phyloP scores from a whole-genome alignment of 2,888 invertebrate species.

The Cylloceria caligata region DNA sequence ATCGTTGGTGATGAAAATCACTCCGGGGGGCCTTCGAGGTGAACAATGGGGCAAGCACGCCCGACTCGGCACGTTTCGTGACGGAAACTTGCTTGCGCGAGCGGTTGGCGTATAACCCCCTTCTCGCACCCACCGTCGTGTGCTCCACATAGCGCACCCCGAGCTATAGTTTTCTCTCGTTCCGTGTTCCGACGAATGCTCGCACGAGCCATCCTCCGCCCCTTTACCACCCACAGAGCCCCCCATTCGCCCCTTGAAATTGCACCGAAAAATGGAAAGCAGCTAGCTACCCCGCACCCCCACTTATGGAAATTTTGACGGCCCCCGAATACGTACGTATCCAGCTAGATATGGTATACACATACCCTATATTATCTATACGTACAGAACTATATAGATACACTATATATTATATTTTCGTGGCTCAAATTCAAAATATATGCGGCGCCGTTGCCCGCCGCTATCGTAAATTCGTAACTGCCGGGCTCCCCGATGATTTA shows the following conservation, averaged over 20 bases:
- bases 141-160: conserved; percentile 40
- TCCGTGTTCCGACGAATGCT: conserved; percentile 44
- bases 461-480: conserved; percentile 51
- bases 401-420: conserved; percentile 43
- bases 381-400: conserved; percentile 16
- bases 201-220: conserved; percentile 38
- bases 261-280: conserved; percentile 68
- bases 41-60: conserved; percentile 70
- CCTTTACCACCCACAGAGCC: not conserved
- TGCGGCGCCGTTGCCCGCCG: conserved; percentile 37
- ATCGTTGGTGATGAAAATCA: conserved; percentile 80
- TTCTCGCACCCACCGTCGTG: conserved; percentile 1
- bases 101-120: conserved; percentile 16
- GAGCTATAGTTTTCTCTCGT: conserved; percentile 17
- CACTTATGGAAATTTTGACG: conserved; percentile 62
- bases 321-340: conserved; percentile 23
- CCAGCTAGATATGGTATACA: conserved; percentile 17
- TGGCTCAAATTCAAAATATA: conserved; percentile 55
- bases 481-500: conserved; percentile 30
- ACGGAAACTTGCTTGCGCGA: conserved; percentile 63
- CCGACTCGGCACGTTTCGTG: conserved; percentile 68
- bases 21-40: conserved; percentile 65
- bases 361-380: conserved; percentile 39
- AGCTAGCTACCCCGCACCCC: conserved; percentile 54
- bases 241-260: conserved; percentile 59